These are phyloP conservation scores for Melangyna quadrimaculata DNA, from an alignment of 2,888 invertebrate species.

Conservation along the genomic window DNA sequence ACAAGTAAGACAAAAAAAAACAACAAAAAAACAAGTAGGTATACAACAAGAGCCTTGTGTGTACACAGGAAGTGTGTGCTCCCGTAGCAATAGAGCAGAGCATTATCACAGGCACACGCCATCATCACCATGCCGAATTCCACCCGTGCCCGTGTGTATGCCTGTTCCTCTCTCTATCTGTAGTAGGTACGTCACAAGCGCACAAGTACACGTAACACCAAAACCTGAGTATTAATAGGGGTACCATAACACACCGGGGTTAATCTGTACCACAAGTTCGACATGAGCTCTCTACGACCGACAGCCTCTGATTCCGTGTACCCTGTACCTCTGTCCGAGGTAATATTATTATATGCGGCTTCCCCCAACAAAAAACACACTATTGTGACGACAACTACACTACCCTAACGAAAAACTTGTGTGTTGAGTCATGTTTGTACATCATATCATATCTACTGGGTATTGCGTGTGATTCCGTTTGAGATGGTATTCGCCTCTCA, in stretches of 20 bases:
- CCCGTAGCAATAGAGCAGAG: too few relatives aligned
- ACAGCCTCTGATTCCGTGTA: constrained; percentile 27
- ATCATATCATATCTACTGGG: too few relatives aligned
- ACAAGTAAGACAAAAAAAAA: neutral
- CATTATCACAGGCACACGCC: constrained; percentile 32
- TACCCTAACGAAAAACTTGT: constrained; percentile 37
- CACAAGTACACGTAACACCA: constrained; percentile 47
- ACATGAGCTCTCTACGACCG: constrained; percentile 1
- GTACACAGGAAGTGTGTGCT: constrained; percentile 65
- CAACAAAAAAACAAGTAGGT: neutral
- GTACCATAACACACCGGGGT: constrained; percentile 5
- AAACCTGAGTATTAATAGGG: constrained; percentile 1
- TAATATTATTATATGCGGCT: constrained; percentile 6
- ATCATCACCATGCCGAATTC: neutral
- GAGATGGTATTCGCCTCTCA: constrained; percentile 38
- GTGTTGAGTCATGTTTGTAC: constrained; percentile 13
- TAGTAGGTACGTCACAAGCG: constrained; percentile 54
- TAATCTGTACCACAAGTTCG: neutral
- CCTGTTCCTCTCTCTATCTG: constrained; percentile 16
- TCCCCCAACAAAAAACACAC: constrained; percentile 26
- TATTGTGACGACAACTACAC: constrained; percentile 41
- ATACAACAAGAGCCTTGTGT: constrained; percentile 42
- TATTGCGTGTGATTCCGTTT: constrained; percentile 10
- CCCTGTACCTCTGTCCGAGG: constrained; percentile 8
- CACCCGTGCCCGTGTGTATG: constrained; percentile 28